Base-by-base conservation (phyloP, 2,113 vertebrate species). In the Ptyas mucosa region DNA sequence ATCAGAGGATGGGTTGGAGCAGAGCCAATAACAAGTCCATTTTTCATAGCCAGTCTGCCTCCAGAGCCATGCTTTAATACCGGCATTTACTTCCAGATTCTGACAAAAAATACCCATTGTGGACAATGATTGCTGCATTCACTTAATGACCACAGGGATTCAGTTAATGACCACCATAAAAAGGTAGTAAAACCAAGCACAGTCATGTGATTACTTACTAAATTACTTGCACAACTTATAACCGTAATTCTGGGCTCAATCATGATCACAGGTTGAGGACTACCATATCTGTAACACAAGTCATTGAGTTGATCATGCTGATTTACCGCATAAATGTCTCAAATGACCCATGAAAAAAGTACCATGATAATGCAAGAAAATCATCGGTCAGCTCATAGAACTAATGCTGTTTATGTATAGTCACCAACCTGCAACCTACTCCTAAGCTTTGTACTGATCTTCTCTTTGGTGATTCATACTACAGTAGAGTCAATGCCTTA, bases 261-360 rank as follows among this genome's bases (percentile, higher is more conserved):
- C 61, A 64, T 5, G 61, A 29, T 64, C 61, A 64, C 11, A 64
- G 29, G 26, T 64, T 14, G 4, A 61, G 58, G 26, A 61, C 24
- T 11, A 52, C 52, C 52, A 9, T 52, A 61, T 8, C 24, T 64
- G 4, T 2, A 24, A 0, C 2, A 53, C 34, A 29, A 24, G 88
- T 81, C 89, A 96, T 43, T 91, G 89, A 96, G 57, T 34, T 91
- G 94, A 89, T 0, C 0, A 86, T 26, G 57, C 49, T 85, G 86
- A 52, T 90, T 49, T n/a, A 89, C 12, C 53, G 85, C 39, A n/a
- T 49, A 29, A 86, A 39, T 52, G 64, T 90, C 81, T 88, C 4
- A 0, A 92, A 95, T 94, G 95, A 93, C 96, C 95, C 94, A 21
- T 57, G 53, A 39, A 21, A 21, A 64, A 52, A 26, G 92, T 26